Conservation (phyloP, 2,888 invertebrate species). For the Troides oblongomaculatus region DNA sequence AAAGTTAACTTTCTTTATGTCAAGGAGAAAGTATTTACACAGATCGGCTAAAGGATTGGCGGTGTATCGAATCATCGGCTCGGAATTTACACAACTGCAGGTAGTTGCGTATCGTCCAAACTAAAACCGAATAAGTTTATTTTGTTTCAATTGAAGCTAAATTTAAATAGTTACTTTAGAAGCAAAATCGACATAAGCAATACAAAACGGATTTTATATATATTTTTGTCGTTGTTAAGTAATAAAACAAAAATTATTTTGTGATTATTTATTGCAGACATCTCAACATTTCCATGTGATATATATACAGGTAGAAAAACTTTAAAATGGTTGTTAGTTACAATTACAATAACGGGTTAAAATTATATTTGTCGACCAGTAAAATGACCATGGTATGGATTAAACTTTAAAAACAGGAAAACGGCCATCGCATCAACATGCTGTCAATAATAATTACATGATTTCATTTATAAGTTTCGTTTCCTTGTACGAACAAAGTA, state of each 20-base stretch:
- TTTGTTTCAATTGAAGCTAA: no score
- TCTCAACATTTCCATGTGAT: constrained; percentile 63
- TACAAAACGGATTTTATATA: no score
- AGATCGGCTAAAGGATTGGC: not conserved
- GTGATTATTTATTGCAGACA: constrained; percentile 63
- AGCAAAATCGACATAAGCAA: no score
- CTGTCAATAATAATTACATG: constrained; percentile 2
- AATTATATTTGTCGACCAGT: constrained; percentile 11
- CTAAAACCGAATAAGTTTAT: not conserved
- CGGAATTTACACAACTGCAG: not conserved
- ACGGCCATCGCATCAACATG: constrained; percentile 11
- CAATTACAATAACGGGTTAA: constrained; percentile 21
- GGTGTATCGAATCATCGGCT: not conserved
- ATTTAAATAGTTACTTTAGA: no score
- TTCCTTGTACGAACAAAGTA: not conserved
- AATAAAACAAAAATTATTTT: constrained; percentile 31
- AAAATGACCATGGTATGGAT: constrained; percentile 8
- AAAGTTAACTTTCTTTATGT: constrained; percentile 1
- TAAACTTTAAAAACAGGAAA: constrained; percentile 12
- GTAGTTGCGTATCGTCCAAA: not conserved
- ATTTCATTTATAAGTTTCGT: constrained; percentile 8
- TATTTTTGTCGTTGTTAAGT: not conserved
- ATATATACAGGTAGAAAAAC: constrained; percentile 24
- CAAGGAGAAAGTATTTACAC: constrained; percentile 2
- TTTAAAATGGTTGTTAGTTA: constrained; percentile 30